Evolutionary conservation across 2,888 invertebrate species (phyloP).

Genomic region (Neoaliturus tenellus): DNA sequence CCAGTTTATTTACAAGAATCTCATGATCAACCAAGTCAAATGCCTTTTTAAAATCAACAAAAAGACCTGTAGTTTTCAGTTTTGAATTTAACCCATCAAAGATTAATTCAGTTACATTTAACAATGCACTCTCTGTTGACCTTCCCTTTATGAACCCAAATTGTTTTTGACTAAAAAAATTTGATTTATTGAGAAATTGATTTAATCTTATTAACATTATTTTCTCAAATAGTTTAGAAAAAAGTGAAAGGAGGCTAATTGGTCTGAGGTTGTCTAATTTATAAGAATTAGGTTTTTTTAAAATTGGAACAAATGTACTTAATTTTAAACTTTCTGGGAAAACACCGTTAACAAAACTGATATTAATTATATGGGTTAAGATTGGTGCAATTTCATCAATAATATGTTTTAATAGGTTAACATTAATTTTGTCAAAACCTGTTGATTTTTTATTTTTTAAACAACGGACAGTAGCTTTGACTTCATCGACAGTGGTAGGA

Average conservation of each 20-base stretch:
- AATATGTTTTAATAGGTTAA: neutral
- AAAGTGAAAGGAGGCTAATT: too few relatives aligned
- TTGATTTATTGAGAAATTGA: conserved; percentile 6
- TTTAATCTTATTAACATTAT: neutral
- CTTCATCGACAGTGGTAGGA: conserved; percentile 33
- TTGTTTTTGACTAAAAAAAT: neutral
- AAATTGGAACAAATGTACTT: neutral
- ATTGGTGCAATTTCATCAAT: conserved; percentile 14
- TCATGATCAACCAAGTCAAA: too few relatives aligned
- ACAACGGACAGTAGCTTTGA: neutral
- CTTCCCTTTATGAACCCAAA: conserved; percentile 21
- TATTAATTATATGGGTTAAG: conserved; percentile 5
- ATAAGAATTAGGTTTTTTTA: too few relatives aligned
- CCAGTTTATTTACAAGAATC: too few relatives aligned
- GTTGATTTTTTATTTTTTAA: conserved; percentile 32
- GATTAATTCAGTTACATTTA: too few relatives aligned
- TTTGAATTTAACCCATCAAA: neutral
- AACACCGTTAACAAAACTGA: conserved; percentile 20
- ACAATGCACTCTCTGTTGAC: conserved; percentile 10
- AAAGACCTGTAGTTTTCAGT: neutral
- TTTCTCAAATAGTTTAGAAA: neutral
- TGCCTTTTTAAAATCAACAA: neutral
- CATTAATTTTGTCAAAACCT: too few relatives aligned
- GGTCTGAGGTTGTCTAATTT: too few relatives aligned
- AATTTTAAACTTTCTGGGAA: neutral